A percentile compares a stretch with the other conserved stretches of the same genome.
Conservation (phyloP, 2,797 vertebrate species). For the Enteromius viviparus region DNA sequence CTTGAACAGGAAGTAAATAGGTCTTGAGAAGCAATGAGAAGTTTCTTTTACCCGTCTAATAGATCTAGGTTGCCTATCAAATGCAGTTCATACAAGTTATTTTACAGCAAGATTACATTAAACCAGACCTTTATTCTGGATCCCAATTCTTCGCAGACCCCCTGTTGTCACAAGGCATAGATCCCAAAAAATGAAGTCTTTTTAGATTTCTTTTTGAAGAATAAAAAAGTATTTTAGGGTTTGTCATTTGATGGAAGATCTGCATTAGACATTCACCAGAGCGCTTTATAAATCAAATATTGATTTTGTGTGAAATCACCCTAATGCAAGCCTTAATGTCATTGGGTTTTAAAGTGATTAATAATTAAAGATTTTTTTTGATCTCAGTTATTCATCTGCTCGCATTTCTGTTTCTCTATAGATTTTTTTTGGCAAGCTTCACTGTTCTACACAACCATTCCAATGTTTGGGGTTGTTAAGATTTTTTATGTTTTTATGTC, state of each 20-base stretch:
- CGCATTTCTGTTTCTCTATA: background rate
- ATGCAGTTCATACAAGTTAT: background rate
- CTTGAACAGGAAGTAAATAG: constrained; percentile 9
- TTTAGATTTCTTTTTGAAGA: constrained; percentile 15
- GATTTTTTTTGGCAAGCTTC: background rate
- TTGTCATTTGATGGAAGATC: constrained; percentile 3
- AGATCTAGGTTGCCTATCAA: constrained; percentile 3
- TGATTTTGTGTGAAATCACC: constrained; percentile 8
- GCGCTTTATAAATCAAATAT: background rate
- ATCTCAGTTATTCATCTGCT: constrained; percentile 22
- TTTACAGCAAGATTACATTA: constrained; percentile 5
- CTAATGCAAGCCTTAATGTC: constrained; percentile 24
- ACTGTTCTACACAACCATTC: background rate
- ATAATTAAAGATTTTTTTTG: constrained; percentile 38
- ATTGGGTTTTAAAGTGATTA: constrained; percentile 15
- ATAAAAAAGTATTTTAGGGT: background rate
- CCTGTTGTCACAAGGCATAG: background rate
- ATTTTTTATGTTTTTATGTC: background rate
- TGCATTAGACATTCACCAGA: background rate
- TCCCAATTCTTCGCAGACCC: background rate
- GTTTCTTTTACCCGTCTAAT: background rate
- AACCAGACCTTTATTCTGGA: constrained; percentile 4
- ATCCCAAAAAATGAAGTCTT: background rate
- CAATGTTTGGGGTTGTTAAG: background rate
- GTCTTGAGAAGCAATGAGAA: background rate